phyloP scores from a whole-genome alignment of 2,113 vertebrate genomes.

The Sturnus vulgaris region DNA sequence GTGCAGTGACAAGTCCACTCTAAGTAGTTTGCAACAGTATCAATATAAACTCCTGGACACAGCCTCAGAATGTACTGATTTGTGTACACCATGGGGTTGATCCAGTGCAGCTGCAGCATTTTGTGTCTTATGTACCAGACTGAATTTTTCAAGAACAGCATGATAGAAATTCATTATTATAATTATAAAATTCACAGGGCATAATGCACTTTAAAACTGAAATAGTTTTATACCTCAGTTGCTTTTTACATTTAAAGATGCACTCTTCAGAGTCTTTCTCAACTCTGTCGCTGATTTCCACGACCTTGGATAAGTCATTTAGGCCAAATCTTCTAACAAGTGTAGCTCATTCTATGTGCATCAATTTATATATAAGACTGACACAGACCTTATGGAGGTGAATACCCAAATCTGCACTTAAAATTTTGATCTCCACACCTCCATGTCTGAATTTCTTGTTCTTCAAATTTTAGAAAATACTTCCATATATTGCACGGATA shows the following conservation, averaged over 20 bases:
- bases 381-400: background rate
- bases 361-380: background rate
- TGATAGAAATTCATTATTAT: background rate
- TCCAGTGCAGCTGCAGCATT: background rate
- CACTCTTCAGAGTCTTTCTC: background rate
- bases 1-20: background rate
- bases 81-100: background rate
- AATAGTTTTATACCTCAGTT: background rate
- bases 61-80: background rate
- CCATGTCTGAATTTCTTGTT: background rate
- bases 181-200: background rate
- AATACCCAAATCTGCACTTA: conserved; percentile 1
- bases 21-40: background rate
- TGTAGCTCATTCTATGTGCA: background rate
- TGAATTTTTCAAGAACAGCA: background rate
- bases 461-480: background rate
- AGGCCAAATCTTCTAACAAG: background rate
- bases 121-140: background rate
- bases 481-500: background rate
- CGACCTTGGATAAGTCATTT: background rate
- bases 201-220: background rate
- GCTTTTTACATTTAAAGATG: background rate
- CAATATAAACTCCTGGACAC: background rate
- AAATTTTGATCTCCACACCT: background rate
- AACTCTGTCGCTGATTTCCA: background rate